Conservation (phyloP, 2,888 invertebrate genomes). For the Coronaproctus castanopsis region DNA sequence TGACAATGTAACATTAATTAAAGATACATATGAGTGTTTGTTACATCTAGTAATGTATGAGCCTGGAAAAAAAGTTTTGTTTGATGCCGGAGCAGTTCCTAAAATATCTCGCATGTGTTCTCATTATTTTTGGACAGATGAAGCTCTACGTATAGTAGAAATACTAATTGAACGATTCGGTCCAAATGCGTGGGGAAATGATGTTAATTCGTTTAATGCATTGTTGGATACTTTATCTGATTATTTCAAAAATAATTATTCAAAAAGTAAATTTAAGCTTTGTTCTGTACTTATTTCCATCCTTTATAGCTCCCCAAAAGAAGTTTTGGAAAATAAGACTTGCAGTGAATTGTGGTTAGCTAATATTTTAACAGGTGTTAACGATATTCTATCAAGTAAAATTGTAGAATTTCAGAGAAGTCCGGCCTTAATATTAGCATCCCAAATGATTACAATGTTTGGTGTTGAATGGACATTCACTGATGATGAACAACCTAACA, state of each 20-base stretch:
- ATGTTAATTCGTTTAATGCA: conserved; percentile 58
- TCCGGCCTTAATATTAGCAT: conserved; percentile 64
- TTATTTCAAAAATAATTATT: conserved; percentile 74
- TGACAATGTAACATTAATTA: conserved; percentile 66
- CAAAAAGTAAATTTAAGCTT: conserved; percentile 72
- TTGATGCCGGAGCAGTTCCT: conserved; percentile 53
- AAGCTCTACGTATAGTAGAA: conserved; percentile 61
- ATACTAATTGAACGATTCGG: conserved; percentile 52
- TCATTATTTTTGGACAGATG: conserved; percentile 72
- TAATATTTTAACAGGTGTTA: conserved; percentile 58
- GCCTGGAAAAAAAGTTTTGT: conserved; percentile 57
- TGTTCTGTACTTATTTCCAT: conserved; percentile 58
- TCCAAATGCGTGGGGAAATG: conserved; percentile 50
- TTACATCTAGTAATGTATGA: conserved; percentile 59
- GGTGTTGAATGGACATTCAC: conserved; percentile 68
- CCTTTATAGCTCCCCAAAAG: conserved; percentile 48
- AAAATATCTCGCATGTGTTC: conserved; percentile 72
- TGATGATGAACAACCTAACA: conserved; percentile 48
- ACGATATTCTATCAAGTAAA: conserved; percentile 66
- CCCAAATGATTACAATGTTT: conserved; percentile 55
- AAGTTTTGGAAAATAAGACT: conserved; percentile 39
- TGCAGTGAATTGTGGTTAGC: conserved; percentile 59
- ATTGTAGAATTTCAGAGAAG: conserved; percentile 73
- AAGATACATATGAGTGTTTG: conserved; percentile 65
- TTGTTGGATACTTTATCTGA: conserved; percentile 61